These are phyloP conservation scores for Antechinus flavipes DNA, from an alignment of 2,113 vertebrate species.

Conservation along the genomic window DNA sequence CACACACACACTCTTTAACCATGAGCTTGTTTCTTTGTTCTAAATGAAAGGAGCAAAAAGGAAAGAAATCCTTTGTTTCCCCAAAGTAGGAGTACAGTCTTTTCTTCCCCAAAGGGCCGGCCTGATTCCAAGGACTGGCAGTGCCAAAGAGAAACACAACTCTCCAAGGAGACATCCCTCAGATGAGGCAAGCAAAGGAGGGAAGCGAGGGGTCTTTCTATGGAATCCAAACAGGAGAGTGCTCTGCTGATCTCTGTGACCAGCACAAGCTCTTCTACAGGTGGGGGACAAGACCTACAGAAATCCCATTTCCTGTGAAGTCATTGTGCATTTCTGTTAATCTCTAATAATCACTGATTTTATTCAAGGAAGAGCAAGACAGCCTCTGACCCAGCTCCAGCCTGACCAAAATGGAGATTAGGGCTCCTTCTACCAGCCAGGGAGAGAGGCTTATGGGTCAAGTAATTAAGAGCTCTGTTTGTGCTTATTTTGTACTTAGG, in stretches of 20 bases:
- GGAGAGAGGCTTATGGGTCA: no score
- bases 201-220: not conserved
- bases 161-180: not conserved
- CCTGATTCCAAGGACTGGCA: not conserved
- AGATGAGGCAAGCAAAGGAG: not conserved
- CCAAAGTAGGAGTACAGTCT: not conserved
- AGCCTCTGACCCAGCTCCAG: not conserved
- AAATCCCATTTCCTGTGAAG: not conserved
- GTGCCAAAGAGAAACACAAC: not conserved
- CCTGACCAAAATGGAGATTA: not conserved
- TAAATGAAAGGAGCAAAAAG: not conserved
- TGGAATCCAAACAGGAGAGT: not conserved
- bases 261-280: not conserved
- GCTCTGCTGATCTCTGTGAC: not conserved
- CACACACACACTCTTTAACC: not conserved
- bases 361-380: not conserved
- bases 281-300: no score
- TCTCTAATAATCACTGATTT: not conserved
- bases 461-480: no score
- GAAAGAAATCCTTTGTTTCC: not conserved
- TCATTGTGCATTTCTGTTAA: not conserved
- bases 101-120: not conserved
- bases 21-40: not conserved
- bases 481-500: no score
- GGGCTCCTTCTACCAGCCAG: not conserved